phyloP scores from a whole-genome alignment of 2,113 vertebrate genomes.

The Pelobates fuscus region DNA sequence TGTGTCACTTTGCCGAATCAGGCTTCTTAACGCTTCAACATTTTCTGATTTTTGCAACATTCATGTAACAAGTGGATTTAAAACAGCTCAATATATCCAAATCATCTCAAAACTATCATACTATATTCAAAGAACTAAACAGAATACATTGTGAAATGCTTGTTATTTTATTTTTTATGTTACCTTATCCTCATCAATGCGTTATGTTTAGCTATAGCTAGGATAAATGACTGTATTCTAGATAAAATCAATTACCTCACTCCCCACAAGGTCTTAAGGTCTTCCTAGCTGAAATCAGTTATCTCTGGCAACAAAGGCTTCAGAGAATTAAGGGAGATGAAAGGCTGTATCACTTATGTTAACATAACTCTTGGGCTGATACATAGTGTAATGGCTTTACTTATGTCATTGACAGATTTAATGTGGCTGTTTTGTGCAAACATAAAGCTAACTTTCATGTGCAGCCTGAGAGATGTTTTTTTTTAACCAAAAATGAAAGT shows the following conservation, averaged over 20 bases:
- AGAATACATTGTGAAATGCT: no score
- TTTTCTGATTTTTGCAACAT: no score
- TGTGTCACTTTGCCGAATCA: no score
- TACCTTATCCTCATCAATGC: slow-evolving; percentile 1
- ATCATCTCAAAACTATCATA: no score
- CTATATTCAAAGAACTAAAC: no score
- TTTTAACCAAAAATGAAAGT: neutral
- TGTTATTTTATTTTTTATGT: no score
- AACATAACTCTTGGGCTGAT: slow-evolving; percentile 13
- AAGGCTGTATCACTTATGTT: slow-evolving; percentile 23
- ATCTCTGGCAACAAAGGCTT: slow-evolving; percentile 35
- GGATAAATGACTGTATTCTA: slow-evolving; percentile 6
- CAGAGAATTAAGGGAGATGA: slow-evolving; percentile 17
- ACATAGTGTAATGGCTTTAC: slow-evolving; percentile 18
- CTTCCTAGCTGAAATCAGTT: slow-evolving; percentile 29
- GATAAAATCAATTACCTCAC: slow-evolving; percentile 13
- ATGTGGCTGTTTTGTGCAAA: neutral
- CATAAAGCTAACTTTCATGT: neutral
- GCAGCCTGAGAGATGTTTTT: neutral
- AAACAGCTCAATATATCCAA: no score
- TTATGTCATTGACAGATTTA: slow-evolving; percentile 16
- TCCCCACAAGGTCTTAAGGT: slow-evolving; percentile 16
- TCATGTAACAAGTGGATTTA: no score
- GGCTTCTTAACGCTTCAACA: no score
- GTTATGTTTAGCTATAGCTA: slow-evolving; percentile 22